Evolutionary conservation across 1,140 invertebrate genomes (phyloP), one percentile per base, ranked within the genome.

Genomic region (Idris sp.): DNA sequence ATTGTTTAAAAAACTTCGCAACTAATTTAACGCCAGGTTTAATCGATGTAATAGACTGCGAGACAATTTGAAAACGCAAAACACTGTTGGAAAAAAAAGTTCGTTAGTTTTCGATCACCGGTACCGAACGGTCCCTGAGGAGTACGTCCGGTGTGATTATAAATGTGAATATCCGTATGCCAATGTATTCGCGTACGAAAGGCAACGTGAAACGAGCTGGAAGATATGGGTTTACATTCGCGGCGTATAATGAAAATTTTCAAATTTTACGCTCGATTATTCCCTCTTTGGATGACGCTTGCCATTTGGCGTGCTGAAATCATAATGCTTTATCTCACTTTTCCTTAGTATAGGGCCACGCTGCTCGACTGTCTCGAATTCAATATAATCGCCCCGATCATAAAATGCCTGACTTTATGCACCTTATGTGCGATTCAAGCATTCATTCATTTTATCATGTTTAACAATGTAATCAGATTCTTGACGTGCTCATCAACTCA

Each of bases 1-100:
- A 31, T 28, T 4, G 58, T 68, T 68, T 44, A 68, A 59, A 69
- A 59, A 54, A 19, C 4, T 5, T 33, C 33, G 72, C 10, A 28
- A 51, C 65, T 78, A 83, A 83, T 83, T 84, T 83, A 81, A 83
- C 82, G 83, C 79, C 77, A 82, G 69, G 35, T n/a, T n/a, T n/a
- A n/a, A 53, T 54, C 19, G 33, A 26, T 13, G 22, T 44, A 54
- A 59, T 59, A 6, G 38, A 33, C 19, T 56, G 65, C 30, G 22
- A 67, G 48, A 33, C 61, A 30, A 61, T 61, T 75, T 14, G 19
- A 68, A 69, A 67, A 35, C 14, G n/a, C 38, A 13, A 65, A 74
- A 69, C 53, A 48, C 22, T n/a, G n/a, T n/a, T n/a, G 25, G 49
- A 13, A 46, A 74, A 69, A 76, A 64, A 56, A 25, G 40, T 40